Evolutionary conservation across 2,888 invertebrate genomes (phyloP), one percentile per base, ranked within the genome.

Genomic region (Ophion costatus): DNA sequence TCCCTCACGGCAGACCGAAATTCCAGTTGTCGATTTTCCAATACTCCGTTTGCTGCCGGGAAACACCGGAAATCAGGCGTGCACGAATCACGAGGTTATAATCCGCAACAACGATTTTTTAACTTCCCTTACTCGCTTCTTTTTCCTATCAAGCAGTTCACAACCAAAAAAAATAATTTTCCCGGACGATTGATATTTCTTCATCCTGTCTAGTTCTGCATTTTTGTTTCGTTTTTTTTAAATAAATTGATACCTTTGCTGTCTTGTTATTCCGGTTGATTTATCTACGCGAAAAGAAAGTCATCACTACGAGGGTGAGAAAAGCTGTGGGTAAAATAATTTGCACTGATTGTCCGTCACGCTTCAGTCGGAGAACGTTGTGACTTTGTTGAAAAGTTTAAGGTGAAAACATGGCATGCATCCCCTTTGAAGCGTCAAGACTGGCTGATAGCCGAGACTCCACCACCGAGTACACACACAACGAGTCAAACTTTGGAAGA

Each of bases 401-500:
- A 66, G 66, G 33, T 17, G 14, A n/a, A 17, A 64, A 29, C 51
- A 29, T 51, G 29, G n/a, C 75, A 14, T 51, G 51, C 51, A 4
- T 4, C 51, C 14, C 14, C 51, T 14, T 51, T 73, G 71, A 29
- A 29, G 14, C 64, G 64, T 9, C 63, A 7, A 17, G 59, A 9
- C 38, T 17, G 20, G 29, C 33, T 59, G 38, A 59, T 59, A 20
- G 38, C 20, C 38, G 56, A 56, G 56, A 64, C 57, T 29, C 38
- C 38, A 38, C n/a, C 33, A 17, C 17, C 64, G 17, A n/a, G 14
- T 20, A 38, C 33, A 11, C 51, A 29, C 45, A 61, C 24, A 24
- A 79, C 63, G 22, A 38, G 20, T 22, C 56, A 20, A 73, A 80
- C 59, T 80, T 73, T 80, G 42, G 14, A 11, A 59, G 33, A 42